Conservation (phyloP, 2,888 invertebrate species). For the Patella depressa region DNA sequence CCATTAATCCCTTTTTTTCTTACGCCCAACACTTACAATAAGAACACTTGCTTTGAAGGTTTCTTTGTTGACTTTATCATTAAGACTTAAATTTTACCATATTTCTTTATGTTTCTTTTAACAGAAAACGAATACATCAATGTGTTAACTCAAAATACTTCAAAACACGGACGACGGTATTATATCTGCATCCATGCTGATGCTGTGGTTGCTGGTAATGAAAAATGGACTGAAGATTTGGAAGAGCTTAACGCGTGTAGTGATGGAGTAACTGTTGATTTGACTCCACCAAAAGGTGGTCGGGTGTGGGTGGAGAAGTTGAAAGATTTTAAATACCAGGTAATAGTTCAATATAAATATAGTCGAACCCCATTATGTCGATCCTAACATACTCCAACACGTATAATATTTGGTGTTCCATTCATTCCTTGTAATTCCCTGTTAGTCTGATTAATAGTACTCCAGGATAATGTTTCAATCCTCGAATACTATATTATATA, state of each 20-base stretch:
- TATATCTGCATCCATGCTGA: slow-evolving; percentile 44
- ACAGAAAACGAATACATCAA: neutral
- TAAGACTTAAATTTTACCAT: too few species aligned
- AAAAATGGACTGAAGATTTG: slow-evolving; percentile 42
- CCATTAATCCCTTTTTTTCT: too few species aligned
- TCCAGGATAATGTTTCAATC: too few species aligned
- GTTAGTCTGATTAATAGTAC: too few species aligned
- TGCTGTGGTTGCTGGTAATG: slow-evolving; percentile 30
- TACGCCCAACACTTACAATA: too few species aligned
- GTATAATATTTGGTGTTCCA: too few species aligned
- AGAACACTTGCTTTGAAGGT: too few species aligned
- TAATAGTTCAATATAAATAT: neutral
- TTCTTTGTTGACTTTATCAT: too few species aligned
- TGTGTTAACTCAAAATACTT: neutral
- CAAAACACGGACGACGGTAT: slow-evolving; percentile 39
- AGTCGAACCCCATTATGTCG: too few species aligned
- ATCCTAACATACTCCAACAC: too few species aligned
- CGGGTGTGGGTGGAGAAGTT: slow-evolving; percentile 38
- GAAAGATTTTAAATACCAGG: slow-evolving; percentile 14
- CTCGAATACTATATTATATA: too few species aligned
- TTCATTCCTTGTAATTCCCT: too few species aligned
- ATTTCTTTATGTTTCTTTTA: neutral
- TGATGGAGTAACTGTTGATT: slow-evolving; percentile 51
- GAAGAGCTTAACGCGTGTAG: slow-evolving; percentile 43
- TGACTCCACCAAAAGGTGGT: slow-evolving; percentile 39